phyloP scores from a whole-genome alignment of 2,888 invertebrate species.

The Pocota personata region DNA sequence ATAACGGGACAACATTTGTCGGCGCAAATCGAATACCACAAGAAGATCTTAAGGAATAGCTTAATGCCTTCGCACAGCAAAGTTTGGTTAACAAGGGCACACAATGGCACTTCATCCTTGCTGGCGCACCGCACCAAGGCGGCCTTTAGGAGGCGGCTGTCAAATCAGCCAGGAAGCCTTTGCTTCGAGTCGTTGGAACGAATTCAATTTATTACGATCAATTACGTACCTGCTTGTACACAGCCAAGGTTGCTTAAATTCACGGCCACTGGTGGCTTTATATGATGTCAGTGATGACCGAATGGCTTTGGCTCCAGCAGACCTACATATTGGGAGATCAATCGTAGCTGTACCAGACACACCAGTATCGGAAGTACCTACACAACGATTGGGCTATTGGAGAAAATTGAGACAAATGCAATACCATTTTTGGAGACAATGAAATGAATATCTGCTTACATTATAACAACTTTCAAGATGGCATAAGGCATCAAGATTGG shows the following conservation, averaged over 20 bases:
- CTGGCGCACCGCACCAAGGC: slow-evolving; percentile 41
- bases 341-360: slow-evolving; percentile 27
- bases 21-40: slow-evolving; percentile 9
- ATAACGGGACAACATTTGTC: slow-evolving; percentile 38
- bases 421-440: slow-evolving; percentile 37
- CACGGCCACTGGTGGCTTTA: slow-evolving; percentile 41
- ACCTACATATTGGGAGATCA: slow-evolving; percentile 33
- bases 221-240: slow-evolving; percentile 36
- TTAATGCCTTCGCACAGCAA: no score
- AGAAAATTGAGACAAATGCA: slow-evolving; percentile 27
- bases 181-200: slow-evolving; percentile 24
- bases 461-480: slow-evolving; percentile 29
- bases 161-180: slow-evolving; percentile 39
- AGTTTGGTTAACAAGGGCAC: slow-evolving; percentile 14
- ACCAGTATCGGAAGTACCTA: slow-evolving; percentile 27
- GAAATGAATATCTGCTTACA: slow-evolving; percentile 22
- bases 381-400: slow-evolving; percentile 31
- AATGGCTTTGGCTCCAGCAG: slow-evolving; percentile 39
- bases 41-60: no score
- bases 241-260: slow-evolving; percentile 41
- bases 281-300: slow-evolving; percentile 38
- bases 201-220: slow-evolving; percentile 36
- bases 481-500: slow-evolving; percentile 27
- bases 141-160: slow-evolving; percentile 50
- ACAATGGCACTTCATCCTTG: slow-evolving; percentile 34